These are phyloP conservation scores for Fulmarus glacialis DNA, from an alignment of 2,113 vertebrate genomes.

Conservation along the genomic window DNA sequence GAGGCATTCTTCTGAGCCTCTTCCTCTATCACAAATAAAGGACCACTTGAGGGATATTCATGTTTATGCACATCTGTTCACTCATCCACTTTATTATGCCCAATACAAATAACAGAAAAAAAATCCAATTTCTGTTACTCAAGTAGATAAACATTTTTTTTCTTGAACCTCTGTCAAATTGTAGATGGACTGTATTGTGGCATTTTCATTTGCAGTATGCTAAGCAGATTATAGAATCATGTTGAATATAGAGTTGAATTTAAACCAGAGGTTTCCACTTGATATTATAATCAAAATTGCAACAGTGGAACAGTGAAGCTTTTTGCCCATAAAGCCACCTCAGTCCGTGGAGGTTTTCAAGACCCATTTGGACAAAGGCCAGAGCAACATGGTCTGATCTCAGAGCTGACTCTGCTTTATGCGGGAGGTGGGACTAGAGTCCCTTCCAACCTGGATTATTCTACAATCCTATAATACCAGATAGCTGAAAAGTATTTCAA, in stretches of 20 bases:
- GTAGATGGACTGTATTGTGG: not conserved
- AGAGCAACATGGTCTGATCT: not conserved
- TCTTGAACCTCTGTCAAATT: not conserved
- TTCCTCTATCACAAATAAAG: not conserved
- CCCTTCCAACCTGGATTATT: not conserved
- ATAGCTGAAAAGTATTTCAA: not conserved
- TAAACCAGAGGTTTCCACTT: not conserved
- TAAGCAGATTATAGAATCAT: not conserved
- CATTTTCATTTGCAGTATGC: not conserved
- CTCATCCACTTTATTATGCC: not conserved
- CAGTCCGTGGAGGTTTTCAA: not conserved
- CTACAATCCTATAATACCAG: not conserved
- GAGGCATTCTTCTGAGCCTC: not conserved
- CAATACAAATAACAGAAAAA: not conserved
- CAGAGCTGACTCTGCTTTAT: not conserved
- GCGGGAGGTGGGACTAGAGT: rapidly evolving
- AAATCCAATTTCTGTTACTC: not conserved
- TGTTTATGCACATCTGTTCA: not conserved
- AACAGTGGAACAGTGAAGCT: not conserved
- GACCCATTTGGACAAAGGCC: not conserved
- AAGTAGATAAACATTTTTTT: not conserved
- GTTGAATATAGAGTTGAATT: not conserved
- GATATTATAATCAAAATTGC: not conserved
- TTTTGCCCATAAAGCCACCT: not conserved
- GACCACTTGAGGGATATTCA: not conserved